A percentile compares a stretch with the other conserved stretches of the same genome.
Evolutionary conservation across 2,797 vertebrate genomes (phyloP).

Genomic region (Molothrus aeneus): DNA sequence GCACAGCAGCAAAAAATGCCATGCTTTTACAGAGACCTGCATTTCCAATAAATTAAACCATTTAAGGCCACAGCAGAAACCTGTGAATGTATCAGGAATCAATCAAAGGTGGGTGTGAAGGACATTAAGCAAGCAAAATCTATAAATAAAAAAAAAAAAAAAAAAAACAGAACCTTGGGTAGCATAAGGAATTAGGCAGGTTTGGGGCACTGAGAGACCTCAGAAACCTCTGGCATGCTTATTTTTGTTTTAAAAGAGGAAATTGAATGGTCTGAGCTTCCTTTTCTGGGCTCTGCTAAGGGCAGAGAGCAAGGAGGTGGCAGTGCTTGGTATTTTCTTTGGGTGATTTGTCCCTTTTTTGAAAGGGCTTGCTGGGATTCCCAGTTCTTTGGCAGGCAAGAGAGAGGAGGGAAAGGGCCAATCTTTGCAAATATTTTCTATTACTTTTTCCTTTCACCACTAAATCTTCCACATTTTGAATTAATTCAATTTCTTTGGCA

Average conservation of each 20-base stretch:
- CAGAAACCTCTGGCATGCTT: neutral
- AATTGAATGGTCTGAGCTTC: neutral
- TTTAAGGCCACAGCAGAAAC: neutral
- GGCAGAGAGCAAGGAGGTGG: neutral
- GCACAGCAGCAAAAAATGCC: neutral
- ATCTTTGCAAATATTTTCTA: neutral
- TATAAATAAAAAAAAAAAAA: neutral
- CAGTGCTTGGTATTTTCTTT: neutral
- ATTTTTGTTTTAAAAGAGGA: conserved; percentile 24
- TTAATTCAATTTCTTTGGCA: conserved; percentile 32
- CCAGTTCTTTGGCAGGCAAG: neutral
- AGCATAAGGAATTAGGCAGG: neutral
- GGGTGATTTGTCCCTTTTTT: neutral
- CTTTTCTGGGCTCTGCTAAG: neutral
- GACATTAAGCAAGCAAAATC: neutral
- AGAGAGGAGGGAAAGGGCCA: neutral
- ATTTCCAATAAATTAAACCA: neutral
- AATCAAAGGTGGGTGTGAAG: neutral
- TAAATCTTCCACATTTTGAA: neutral
- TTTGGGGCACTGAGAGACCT: neutral
- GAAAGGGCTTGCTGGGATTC: neutral
- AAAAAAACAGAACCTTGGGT: neutral
- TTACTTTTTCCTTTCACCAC: neutral
- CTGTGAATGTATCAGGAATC: neutral
- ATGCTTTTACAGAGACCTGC: neutral